Evolutionary conservation across 2,797 vertebrate genomes (phyloP).

Genomic region (Muraenolepis orangiensis): DNA sequence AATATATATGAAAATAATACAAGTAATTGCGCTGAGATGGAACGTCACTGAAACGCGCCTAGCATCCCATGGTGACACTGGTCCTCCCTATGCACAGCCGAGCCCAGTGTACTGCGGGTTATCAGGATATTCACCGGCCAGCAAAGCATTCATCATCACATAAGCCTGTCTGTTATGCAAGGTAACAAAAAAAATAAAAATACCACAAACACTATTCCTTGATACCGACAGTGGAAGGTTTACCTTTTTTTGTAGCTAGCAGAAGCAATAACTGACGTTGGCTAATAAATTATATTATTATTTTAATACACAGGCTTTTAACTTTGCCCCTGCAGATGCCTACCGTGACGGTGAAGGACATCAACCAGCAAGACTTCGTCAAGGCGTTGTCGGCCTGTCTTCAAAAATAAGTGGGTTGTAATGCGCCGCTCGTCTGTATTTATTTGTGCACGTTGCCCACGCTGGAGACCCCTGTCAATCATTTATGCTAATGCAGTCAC

Average conservation of each 20-base stretch:
- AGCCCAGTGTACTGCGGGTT: background rate
- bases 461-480: background rate
- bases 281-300: too few species aligned
- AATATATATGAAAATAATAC: background rate
- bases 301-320: too few species aligned
- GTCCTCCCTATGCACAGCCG: background rate
- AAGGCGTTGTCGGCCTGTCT: slow-evolving; percentile 88
- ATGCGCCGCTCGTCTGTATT: background rate
- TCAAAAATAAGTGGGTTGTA: slow-evolving; percentile 83
- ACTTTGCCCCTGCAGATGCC: slow-evolving; percentile 81
- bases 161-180: background rate
- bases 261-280: background rate
- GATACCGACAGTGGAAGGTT: background rate
- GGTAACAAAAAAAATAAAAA: background rate
- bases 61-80: background rate
- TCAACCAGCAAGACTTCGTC: slow-evolving; percentile 97
- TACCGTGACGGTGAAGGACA: slow-evolving; percentile 92
- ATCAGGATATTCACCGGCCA: background rate
- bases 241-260: background rate
- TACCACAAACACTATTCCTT: too few species aligned
- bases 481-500: background rate
- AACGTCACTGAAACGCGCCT: background rate
- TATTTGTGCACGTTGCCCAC: background rate
- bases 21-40: background rate
- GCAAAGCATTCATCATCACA: background rate